Evolutionary conservation across 2,113 vertebrate genomes (phyloP), one percentile per base, ranked within the genome.

Genomic region (Trichomycterus rosablanca): DNA sequence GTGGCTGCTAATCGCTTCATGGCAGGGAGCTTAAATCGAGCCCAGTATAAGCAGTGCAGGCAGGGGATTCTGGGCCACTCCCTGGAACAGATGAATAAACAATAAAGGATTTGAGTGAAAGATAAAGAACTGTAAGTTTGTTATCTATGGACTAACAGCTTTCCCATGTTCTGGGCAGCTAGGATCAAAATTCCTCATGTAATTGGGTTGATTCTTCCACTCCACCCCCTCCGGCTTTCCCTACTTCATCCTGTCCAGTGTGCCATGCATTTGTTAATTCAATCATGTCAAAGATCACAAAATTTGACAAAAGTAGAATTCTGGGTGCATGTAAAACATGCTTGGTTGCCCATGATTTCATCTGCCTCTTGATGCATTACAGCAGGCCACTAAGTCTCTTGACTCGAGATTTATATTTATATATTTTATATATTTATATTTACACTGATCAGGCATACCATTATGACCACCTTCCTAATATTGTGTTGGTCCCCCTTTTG

Each of bases 201-300:
- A 79, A 78, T 65, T 66, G 73, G 59, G 69, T 43, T 70, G 53
- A 66, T 63, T 75, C 70, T 53, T 35, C 26, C 52, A 59, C 52
- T 40, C 6, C 26, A 39, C 19, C 11, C 62, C 19, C 32, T 16
- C 19, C 9, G 5, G 28, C 40, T 6, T 8, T 12, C 28, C 50
- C 43, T 40, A 30, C 50, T 54, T 48, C 55, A 19, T 16, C 45
- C 20, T 43, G 46, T 42, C 50, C 28, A 28, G 22, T 20, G 26
- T 40, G 55, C 39, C 40, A 28, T 67, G 67, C 40, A 76, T 74
- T 63, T 70, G 88, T 86, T 88, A 85, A 78, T 77, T 83, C 81
- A 82, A 88, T 88, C 81, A 84, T 78, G 81, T 87, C 86, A 86
- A 65, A 46, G 59, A 67, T 69, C 67, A 64, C 67, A 73, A 74